Percentiles rank a stretch among this genome's conserved stretches.
Conservation (phyloP, 1,140 invertebrate species). For the Laupala kohalensis region DNA sequence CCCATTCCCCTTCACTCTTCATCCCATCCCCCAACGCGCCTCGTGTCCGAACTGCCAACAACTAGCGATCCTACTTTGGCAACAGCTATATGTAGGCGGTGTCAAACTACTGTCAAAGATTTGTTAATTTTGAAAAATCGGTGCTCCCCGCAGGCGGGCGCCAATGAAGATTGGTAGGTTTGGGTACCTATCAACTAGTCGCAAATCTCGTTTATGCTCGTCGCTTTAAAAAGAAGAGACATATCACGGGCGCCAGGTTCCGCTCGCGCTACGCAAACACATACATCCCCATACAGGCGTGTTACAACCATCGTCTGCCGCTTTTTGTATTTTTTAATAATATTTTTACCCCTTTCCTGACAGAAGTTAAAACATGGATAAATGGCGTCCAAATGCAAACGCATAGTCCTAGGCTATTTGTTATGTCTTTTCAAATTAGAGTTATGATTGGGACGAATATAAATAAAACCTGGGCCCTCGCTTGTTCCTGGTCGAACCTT, state of each 20-base stretch:
- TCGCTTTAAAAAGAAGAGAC: neutral
- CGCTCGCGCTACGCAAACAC: neutral
- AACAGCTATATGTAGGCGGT: neutral
- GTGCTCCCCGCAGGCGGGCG: neutral
- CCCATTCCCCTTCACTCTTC: too few relatives aligned
- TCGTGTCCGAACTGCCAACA: neutral
- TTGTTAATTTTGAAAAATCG: slow-evolving; percentile 10
- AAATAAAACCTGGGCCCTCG: neutral
- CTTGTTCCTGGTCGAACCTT: neutral
- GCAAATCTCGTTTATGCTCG: neutral
- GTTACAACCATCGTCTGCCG: neutral
- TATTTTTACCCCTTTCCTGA: neutral
- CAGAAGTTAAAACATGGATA: neutral
- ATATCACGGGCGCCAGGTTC: neutral
- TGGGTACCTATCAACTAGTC: neutral
- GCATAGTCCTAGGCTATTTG: neutral
- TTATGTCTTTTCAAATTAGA: neutral
- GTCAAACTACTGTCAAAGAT: slow-evolving; percentile 9
- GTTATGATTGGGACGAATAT: neutral
- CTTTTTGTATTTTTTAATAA: neutral
- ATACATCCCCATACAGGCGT: neutral
- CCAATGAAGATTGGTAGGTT: slow-evolving; percentile 9
- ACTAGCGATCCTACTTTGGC: neutral
- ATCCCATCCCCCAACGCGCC: too few relatives aligned
- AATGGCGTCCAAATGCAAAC: neutral